Base-by-base conservation (phyloP, 2,113 vertebrate genomes). In the Chunga burmeisteri region DNA sequence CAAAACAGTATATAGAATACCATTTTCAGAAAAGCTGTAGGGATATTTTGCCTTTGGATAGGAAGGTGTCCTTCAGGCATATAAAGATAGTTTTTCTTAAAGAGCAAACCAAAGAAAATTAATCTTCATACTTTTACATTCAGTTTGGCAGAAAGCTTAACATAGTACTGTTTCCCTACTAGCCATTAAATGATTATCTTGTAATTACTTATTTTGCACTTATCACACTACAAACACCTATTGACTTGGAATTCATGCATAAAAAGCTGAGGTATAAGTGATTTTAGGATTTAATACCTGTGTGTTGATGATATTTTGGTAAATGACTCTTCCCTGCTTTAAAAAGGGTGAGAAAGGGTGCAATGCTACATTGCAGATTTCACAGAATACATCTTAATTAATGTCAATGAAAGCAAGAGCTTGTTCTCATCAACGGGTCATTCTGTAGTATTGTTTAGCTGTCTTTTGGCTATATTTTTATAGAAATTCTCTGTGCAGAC, bases 11-110 rank as follows among this genome's bases (percentile, higher is more conserved):
- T 27, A 0, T 14, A 47, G 53, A 90, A 67, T 66, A 26, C 2
- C 2, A 92, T 94, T 97, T 89, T 86, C 81, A 88, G 94, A 94
- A 84, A 73, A 88, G 47, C 62, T 34, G 82, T 38, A n/a, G 47
- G 65, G 30, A 46, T 67, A 18, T 56, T 40, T 91, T 82, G 40
- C 70, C 46, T 90, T 94, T 52, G 34, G 55, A n/a, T 62, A 34
- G 49, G 62, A 73, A 34, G 23, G n/a, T 62, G 38, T 73, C 81
- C 86, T 97, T 95, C 85, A 87, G 36, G 86, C 34, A 16, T 15
- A 44, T 18, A 81, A 83, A 95, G 77, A 81, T 75, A 88, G 36
- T 17, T 67, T 56, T 77, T 55, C 50, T 55, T 71, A 63, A 86
- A 91, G 34, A 95, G 10, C n/a, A 73, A 71, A 86, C 70, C 89